Base-by-base conservation (phyloP, 2,797 vertebrate genomes). In the Discoglossus pictus region DNA sequence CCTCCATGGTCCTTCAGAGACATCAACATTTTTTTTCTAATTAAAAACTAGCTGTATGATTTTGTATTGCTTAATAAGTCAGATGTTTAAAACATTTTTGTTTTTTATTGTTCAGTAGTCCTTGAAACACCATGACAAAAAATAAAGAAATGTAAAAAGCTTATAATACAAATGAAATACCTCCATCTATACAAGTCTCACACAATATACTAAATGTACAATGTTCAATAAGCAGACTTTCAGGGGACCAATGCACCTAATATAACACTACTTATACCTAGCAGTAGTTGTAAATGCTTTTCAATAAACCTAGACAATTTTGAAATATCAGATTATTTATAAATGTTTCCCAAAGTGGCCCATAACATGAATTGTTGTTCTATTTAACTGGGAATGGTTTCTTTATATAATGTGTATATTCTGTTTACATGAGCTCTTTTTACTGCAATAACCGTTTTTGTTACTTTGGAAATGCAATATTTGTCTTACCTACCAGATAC, bases 351-450 rank as follows among this genome's bases (percentile, higher is more conserved):
- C 54, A 56, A 25, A 56, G 54, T 42, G 54, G 42, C 36, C 24
- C 13, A 38, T 40, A 55, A 55, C 40, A 56, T 56, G 54, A 56
- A 56, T 40, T 40, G 54, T 56, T 40, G 36, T 40, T 56, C 36
- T 56, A 15, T 36, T 56, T 56, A 54, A 34, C 9, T 13, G 21
- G 34, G 21, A 17, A 38, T 35, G 50, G n/a, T n/a, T 27, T 17
- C 27, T 18, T 36, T 31, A 18, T 31, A 36, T 15, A 35, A 15
- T 35, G 2, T 16, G 16, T 25, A 51, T 31, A 6, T 6, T 27
- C 21, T 20, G 15, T 53, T 35, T 53, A n/a, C n/a, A n/a, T n/a
- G n/a, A n/a, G n/a, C n/a, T n/a, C n/a, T n/a, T n/a, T n/a, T n/a
- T n/a, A n/a, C n/a, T n/a, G n/a, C n/a, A n/a, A n/a, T n/a, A n/a